Conservation (phyloP, 1,140 invertebrate species). For the Zaprionus kolodkinae region DNA sequence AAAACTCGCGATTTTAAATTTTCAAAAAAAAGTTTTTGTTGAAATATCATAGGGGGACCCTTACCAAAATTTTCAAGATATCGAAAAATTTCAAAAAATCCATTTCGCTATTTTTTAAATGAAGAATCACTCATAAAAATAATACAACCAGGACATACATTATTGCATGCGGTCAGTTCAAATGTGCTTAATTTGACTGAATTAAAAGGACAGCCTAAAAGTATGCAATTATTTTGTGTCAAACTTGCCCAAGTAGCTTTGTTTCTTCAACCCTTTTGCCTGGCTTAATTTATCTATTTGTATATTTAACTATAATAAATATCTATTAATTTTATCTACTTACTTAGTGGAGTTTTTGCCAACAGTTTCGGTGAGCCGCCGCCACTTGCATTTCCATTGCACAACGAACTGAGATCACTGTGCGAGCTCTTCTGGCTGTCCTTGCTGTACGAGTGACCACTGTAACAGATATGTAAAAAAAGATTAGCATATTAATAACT, state of each 20-base stretch:
- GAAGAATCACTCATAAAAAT: too few species aligned
- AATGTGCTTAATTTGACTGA: too few species aligned
- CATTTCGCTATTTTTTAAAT: too few species aligned
- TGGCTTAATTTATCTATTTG: too few species aligned
- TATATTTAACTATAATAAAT: not conserved
- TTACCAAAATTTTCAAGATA: too few species aligned
- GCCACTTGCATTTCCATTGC: slow-evolving; percentile 45
- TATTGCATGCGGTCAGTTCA: too few species aligned
- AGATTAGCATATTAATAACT: slow-evolving; percentile 8
- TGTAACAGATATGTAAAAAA: slow-evolving; percentile 50
- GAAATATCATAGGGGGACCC: too few species aligned
- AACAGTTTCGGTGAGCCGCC: slow-evolving; percentile 74
- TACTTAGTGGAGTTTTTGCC: slow-evolving; percentile 80
- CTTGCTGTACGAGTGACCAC: slow-evolving; percentile 82
- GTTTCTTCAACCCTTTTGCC: too few species aligned
- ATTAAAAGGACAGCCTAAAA: not conserved
- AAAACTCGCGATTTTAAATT: too few species aligned
- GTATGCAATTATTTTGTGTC: not conserved
- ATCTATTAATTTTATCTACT: slow-evolving; percentile 38
- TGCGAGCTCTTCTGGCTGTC: slow-evolving; percentile 84
- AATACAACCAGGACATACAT: too few species aligned
- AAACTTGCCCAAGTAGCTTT: not conserved
- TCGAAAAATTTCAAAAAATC: too few species aligned
- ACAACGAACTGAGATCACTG: slow-evolving; percentile 74
- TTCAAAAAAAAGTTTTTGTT: too few species aligned